Evolutionary conservation across 2,797 vertebrate species (phyloP).

Genomic region (Choloepus didactylus): DNA sequence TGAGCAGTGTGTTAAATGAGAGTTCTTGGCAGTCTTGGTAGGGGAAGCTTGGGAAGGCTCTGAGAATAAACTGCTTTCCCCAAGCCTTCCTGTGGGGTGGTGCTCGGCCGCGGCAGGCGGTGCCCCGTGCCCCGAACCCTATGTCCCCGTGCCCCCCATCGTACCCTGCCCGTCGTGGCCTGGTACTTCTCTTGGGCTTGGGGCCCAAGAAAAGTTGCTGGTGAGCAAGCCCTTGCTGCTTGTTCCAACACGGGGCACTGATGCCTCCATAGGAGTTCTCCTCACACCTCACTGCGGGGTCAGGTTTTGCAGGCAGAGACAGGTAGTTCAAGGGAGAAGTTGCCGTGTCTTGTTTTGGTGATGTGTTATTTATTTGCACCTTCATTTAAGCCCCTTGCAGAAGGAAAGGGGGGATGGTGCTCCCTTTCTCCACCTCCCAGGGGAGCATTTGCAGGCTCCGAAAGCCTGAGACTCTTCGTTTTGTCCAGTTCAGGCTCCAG

Average conservation of each 20-base stretch:
- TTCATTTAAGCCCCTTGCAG: background rate
- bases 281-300: no score
- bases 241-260: background rate
- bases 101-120: background rate
- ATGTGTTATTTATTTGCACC: background rate
- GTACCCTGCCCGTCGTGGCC: background rate
- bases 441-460: background rate
- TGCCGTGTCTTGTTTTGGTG: background rate
- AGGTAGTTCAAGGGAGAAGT: background rate
- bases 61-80: background rate
- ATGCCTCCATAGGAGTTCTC: background rate
- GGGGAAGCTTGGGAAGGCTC: background rate
- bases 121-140: no score
- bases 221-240: background rate
- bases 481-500: background rate
- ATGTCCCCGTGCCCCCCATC: background rate
- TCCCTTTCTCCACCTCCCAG: background rate
- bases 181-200: background rate
- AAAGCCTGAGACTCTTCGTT: conserved; percentile 55
- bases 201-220: background rate
- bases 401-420: background rate
- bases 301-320: background rate
- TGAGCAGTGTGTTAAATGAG: background rate
- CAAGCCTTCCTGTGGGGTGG: background rate
- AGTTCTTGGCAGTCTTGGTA: conserved; percentile 15